phyloP scores from a whole-genome alignment of 2,113 vertebrate species.

The Scatophagus argus region DNA sequence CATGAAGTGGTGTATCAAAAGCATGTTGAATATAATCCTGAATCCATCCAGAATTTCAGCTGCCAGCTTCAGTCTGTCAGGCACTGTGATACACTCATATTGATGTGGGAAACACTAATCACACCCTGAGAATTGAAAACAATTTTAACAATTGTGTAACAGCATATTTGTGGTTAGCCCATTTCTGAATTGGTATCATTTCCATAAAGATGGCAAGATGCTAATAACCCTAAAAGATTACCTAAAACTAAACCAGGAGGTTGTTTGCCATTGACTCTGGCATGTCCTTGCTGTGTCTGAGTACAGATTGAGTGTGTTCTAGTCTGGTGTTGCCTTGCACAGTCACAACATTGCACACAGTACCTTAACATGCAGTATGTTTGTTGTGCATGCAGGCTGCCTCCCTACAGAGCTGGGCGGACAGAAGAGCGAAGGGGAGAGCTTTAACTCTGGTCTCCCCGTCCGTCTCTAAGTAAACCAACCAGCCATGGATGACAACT shows the following conservation, averaged over 20 bases:
- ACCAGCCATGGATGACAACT: constrained; percentile 90
- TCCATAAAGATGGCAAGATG: neutral
- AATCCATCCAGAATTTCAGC: neutral
- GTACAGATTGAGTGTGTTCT: neutral
- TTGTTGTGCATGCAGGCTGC: constrained; percentile 13
- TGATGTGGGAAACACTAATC: neutral
- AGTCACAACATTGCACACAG: neutral
- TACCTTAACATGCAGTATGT: neutral
- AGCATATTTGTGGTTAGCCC: neutral
- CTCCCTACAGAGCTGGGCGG: constrained; percentile 33
- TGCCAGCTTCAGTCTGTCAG: neutral
- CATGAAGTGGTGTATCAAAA: neutral
- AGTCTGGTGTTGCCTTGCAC: neutral
- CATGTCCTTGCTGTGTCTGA: neutral
- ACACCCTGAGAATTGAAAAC: constrained; percentile 1
- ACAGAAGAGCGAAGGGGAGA: constrained; percentile 66
- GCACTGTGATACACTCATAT: neutral
- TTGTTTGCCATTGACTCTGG: neutral
- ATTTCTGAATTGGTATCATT: neutral
- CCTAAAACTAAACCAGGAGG: neutral
- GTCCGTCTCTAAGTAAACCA: constrained; percentile 58
- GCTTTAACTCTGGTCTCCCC: constrained; percentile 70
- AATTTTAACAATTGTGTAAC: constrained; percentile 1
- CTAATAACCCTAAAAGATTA: neutral
- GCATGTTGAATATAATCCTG: neutral